Base-by-base conservation (phyloP, 2,113 vertebrate species). In the Clarias gariepinus region DNA sequence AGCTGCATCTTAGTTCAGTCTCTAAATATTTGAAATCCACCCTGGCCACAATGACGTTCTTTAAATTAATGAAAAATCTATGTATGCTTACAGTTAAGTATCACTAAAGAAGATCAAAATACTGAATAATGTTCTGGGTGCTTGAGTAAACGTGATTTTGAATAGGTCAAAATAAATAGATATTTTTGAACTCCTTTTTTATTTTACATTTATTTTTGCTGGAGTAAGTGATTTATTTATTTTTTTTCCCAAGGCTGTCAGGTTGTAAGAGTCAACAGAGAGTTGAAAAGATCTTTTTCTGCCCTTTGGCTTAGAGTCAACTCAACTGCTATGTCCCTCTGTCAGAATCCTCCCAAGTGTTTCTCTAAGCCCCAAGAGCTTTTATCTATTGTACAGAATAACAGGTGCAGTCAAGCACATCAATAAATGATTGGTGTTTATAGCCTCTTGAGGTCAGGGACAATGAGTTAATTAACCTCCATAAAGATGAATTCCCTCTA, bases 401-500 rank as follows among this genome's bases (percentile, higher is more conserved):
- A 90, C 87, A 64, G 28, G 78, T 69, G 71, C 88, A 92, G 89
- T 92, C 88, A 92, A 87, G 89, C 81, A 2, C 23, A 18, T 60
- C 33, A 82, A n/a, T 64, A 80, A 23, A 21, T 63, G 33, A 81
- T 64, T 60, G 15, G 88, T 90, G 89, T 90, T 91, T 91, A 91
- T 91, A 91, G 86, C 88, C 90, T 88, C 88, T 90, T 87, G 87
- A 90, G 80, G 90, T 81, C n/a, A 64, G 81, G 86, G 86, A 81
- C 88, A 91, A 61, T 8, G 83, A 92, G 90, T 94, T 94, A 94
- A 94, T 94, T 92, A 93, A 85, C 86, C 87, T 90, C 89, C 89
- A 86, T 91, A 92, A 83, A 84, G 64, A 85, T 88, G 41, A 87
- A 57, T 91, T 89, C 87, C 89, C 86, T 86, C 71, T 55, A 77